Evolutionary conservation across 2,113 vertebrate genomes (phyloP), one percentile per base, ranked within the genome.

Genomic region (Dromiciops gliroides): DNA sequence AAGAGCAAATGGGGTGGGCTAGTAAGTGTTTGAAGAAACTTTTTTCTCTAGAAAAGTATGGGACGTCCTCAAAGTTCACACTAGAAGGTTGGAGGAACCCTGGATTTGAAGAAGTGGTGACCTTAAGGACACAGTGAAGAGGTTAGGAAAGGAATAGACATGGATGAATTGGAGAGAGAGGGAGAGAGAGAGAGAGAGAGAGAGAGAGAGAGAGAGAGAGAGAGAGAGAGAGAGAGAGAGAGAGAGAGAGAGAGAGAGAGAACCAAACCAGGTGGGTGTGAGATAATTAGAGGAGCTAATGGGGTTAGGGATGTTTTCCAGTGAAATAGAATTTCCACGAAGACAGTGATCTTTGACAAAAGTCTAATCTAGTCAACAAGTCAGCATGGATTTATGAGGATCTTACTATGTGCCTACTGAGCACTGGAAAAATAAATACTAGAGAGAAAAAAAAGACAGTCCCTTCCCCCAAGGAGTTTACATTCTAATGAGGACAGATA

Each of bases 271-370:
- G 56, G 56, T 67, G 37, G 10, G 28, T 22, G 44, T 8, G 2
- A 37, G 28, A 67, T 37, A 44, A 44, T 83, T 75, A 75, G 60
- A n/a, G 37, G 31, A 75, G 31, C 4, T 67, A n/a, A 75, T n/a
- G 14, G 60, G 37, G 37, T 3, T 19, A n/a, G 12, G 37, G 31
- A 52, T 90, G 4, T 51, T 12, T 92, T 89, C 31, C 48, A 9
- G 12, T 91, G 92, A 91, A 37, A 4, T 47, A 48, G 51, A 90
- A 75, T 92, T 89, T 90, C 67, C 75, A 51, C 92, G 49, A 89
- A 92, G 10, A 56, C 48, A 60, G 37, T 28, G n/a, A 16, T 49
- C 89, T 95, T 96, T 91, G 49, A 51, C 93, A 97, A 83, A 28
- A 49, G 3, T 44, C n/a, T n/a, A 44, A n/a, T 83, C 67, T 83